phyloP scores from a whole-genome alignment of 2,888 invertebrate species.

The Dichetophora obliterata region DNA sequence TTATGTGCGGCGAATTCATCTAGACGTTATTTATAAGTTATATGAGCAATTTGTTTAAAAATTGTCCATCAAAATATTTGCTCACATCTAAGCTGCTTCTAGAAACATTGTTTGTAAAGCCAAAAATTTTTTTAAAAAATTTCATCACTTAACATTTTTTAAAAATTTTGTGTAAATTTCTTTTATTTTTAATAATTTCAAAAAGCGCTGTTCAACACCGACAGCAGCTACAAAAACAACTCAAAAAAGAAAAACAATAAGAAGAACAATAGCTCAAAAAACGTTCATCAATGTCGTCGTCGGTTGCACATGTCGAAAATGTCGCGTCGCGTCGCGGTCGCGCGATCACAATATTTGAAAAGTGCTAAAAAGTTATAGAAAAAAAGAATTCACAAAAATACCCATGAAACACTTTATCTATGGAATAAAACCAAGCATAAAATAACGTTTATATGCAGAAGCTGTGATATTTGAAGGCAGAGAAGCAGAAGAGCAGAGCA shows the following conservation, averaged over 20 bases:
- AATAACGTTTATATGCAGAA: conserved; percentile 27
- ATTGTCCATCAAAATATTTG: background rate
- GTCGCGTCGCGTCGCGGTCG: conserved; percentile 30
- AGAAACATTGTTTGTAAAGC: background rate
- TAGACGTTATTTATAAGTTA: background rate
- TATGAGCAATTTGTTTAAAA: background rate
- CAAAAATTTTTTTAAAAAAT: no score
- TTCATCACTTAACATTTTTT: no score
- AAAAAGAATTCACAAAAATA: background rate
- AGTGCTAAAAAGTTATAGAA: background rate
- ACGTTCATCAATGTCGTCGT: conserved; percentile 15
- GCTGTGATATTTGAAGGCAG: conserved; percentile 45
- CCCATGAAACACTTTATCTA: background rate
- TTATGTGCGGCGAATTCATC: conserved; percentile 31
- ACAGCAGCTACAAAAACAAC: background rate
- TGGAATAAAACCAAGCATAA: conserved; percentile 1
- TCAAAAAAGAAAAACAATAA: background rate
- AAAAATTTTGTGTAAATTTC: no score
- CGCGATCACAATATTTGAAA: background rate
- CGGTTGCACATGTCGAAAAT: conserved; percentile 1
- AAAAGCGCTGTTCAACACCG: no score
- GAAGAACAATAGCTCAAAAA: background rate
- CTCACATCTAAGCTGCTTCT: background rate
- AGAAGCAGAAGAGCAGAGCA: conserved; percentile 34
- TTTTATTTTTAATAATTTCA: no score